These are phyloP conservation scores for Drosophila serrata DNA, from an alignment of 1,140 invertebrate species.

Conservation along the genomic window DNA sequence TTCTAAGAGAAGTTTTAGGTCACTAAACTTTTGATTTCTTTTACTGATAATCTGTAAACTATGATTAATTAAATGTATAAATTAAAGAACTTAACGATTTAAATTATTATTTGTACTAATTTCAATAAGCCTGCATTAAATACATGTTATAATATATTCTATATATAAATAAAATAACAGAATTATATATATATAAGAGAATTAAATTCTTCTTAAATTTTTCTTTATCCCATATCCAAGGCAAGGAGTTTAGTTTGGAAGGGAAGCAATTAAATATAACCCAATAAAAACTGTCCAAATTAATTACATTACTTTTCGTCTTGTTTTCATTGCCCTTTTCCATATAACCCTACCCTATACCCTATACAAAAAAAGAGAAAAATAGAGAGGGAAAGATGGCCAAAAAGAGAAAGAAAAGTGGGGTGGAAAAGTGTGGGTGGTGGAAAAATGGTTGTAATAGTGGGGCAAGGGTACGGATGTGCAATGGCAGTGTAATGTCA, in stretches of 20 bases:
- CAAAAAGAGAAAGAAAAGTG: slow-evolving; percentile 9
- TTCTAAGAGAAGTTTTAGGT: neutral
- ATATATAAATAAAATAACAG: too few species aligned
- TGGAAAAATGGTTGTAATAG: neutral
- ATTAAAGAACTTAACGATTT: neutral
- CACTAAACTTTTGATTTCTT: too few species aligned
- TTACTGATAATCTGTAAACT: neutral
- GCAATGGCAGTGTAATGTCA: slow-evolving; percentile 76
- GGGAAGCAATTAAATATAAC: slow-evolving; percentile 12
- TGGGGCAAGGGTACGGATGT: slow-evolving; percentile 35
- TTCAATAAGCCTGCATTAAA: too few species aligned
- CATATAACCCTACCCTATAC: slow-evolving; percentile 31
- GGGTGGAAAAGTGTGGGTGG: slow-evolving; percentile 1
- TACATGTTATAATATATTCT: too few species aligned
- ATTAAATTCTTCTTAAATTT: too few species aligned
- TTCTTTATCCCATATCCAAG: neutral
- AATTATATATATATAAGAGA: neutral
- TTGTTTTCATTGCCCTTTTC: neutral
- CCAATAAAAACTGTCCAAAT: slow-evolving; percentile 1
- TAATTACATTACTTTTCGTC: slow-evolving; percentile 18
- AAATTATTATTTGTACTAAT: neutral
- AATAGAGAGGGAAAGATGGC: neutral
- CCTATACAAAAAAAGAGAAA: slow-evolving; percentile 1
- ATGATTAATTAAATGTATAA: neutral
- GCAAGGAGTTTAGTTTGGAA: neutral